These are phyloP conservation scores for Syrrhaptes paradoxus DNA, from an alignment of 2,113 vertebrate species.

Conservation along the genomic window DNA sequence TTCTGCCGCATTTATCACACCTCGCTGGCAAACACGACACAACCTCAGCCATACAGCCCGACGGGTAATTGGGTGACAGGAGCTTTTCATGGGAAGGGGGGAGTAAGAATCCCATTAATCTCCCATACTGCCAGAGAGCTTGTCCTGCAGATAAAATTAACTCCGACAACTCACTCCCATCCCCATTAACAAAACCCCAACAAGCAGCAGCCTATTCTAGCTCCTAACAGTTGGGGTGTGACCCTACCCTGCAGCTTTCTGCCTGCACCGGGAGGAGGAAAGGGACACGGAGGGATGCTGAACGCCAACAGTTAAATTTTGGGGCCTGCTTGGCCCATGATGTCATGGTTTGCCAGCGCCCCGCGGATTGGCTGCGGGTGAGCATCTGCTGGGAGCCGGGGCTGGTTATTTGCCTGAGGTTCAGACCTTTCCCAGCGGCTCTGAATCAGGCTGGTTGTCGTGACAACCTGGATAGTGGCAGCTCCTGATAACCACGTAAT, in stretches of 20 bases:
- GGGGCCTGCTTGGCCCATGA: slow-evolving; percentile 89
- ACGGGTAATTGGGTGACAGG: background rate
- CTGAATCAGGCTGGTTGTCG: slow-evolving; percentile 90
- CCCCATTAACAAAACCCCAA: background rate
- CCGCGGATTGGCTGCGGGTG: slow-evolving; percentile 81
- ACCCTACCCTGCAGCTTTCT: background rate
- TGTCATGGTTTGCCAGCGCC: slow-evolving; percentile 85
- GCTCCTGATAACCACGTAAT: slow-evolving; percentile 78
- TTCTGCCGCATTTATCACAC: background rate
- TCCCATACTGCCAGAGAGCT: background rate
- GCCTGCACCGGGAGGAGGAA: background rate
- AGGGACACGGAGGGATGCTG: slow-evolving; percentile 49
- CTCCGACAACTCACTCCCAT: background rate
- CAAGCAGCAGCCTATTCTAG: background rate
- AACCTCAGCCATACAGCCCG: background rate
- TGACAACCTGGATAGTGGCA: slow-evolving; percentile 89
- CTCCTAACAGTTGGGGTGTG: background rate
- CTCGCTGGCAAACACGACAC: background rate
- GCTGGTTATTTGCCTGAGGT: slow-evolving; percentile 87
- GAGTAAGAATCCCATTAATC: background rate
- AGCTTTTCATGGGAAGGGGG: background rate
- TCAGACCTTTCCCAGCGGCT: slow-evolving; percentile 83
- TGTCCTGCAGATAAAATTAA: background rate
- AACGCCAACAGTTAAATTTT: slow-evolving; percentile 72
- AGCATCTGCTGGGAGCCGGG: slow-evolving; percentile 89